phyloP scores from a whole-genome alignment of 1,140 invertebrate genomes.

The Mylabris phalerata region DNA sequence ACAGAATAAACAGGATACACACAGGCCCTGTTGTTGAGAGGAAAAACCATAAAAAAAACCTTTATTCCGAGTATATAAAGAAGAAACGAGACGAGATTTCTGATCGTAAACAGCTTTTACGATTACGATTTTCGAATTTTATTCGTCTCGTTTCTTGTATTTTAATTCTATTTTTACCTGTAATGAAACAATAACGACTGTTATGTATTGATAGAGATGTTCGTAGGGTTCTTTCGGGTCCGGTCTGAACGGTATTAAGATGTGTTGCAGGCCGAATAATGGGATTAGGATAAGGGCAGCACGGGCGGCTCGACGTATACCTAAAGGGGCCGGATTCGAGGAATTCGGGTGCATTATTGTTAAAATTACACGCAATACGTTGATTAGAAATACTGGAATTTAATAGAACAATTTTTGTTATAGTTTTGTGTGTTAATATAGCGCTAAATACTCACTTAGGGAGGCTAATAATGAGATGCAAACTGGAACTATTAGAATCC shows the following conservation, averaged over 20 bases:
- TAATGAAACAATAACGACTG: constrained; percentile 71
- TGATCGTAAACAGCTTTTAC: no score
- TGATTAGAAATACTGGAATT: constrained; percentile 71
- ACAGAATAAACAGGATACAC: constrained; percentile 79
- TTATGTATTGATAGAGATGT: constrained; percentile 65
- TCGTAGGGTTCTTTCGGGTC: constrained; percentile 54
- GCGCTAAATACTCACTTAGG: constrained; percentile 39
- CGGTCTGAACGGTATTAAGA: constrained; percentile 74
- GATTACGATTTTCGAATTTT: not conserved
- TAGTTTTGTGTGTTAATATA: no score
- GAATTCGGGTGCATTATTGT: constrained; percentile 69
- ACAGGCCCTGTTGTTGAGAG: constrained; percentile 58
- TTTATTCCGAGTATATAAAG: no score
- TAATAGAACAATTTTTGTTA: no score
- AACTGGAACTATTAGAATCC: constrained; percentile 67
- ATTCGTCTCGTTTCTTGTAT: not conserved
- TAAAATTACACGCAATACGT: constrained; percentile 75
- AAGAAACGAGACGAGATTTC: no score
- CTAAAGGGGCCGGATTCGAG: constrained; percentile 47
- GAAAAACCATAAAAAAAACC: no score
- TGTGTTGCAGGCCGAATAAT: constrained; percentile 68
- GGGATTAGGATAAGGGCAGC: constrained; percentile 77
- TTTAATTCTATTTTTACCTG: constrained; percentile 53
- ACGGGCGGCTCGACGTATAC: constrained; percentile 48
- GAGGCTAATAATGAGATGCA: constrained; percentile 58